Base-by-base conservation (phyloP, 2,888 invertebrate species). In the Lissonota sp. region DNA sequence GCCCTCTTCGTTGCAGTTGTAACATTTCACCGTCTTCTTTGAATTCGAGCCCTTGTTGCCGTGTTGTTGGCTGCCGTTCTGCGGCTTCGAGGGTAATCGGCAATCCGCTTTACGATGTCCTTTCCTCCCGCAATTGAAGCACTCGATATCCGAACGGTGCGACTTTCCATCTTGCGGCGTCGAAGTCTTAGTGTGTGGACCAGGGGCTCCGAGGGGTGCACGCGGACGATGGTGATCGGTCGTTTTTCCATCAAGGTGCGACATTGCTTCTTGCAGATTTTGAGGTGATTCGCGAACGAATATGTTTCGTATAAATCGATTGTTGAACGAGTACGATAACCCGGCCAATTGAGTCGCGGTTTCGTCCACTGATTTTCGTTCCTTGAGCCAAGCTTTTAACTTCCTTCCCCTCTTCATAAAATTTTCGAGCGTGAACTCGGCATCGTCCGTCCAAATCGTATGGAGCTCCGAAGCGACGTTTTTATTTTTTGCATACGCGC, bases 81-180 rank as follows among this genome's bases (percentile, higher is more conserved):
- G 39, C n/a, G 57, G 8, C 26, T 58, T 58, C 57, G 57, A 37
- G 37, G 57, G n/a, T 58, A 14, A 51, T 64, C 12, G 37, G 7
- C 64, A 64, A 51, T 64, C 64, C 49, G 64, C 49, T 12, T 26
- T 64, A 39, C 64, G 64, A 51, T 64, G 51, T 64, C 64, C 64
- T 12, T 64, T 64, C 51, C 51, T 64, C 14, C 64, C 64, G 39
- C 49, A 64, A 51, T 51, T 64, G 51, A 37, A 49, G 46, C 57
- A 58, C 26, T 58, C 57, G 39, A 58, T 58, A 5, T 58, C 37
- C 39, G 39, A 58, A 58, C 57, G 39, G n/a, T 58, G 57, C 57
- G 57, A 58, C 57, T 39, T 58, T 5, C 57, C 57, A 39, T 39
- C 39, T 39, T n/a, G 57, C 57, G 57, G 39, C 39, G 26, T 58